A percentile compares a stretch with the other conserved stretches of the same genome.
These are phyloP conservation scores for Pseudochromis fuscus DNA, from an alignment of 2,797 vertebrate genomes.

Conservation along the genomic window DNA sequence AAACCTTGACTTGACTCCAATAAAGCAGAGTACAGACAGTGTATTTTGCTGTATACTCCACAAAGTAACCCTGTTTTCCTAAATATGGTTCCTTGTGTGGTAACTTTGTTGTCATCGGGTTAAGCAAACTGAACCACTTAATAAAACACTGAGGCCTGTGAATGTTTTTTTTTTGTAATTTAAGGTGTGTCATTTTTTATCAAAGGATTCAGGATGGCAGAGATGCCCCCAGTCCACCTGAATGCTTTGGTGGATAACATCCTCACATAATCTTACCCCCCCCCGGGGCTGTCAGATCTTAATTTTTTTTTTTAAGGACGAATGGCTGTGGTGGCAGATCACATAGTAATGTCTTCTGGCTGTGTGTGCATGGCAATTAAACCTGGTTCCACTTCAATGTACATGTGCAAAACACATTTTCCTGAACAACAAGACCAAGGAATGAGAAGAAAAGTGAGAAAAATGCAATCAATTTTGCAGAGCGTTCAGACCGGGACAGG, in stretches of 20 bases:
- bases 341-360: constrained; percentile 73
- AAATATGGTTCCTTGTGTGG: not conserved
- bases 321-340: constrained; percentile 60
- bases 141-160: constrained; percentile 11
- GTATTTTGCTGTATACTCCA: constrained; percentile 2
- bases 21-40: not conserved
- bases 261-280: constrained; percentile 63
- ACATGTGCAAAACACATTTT: constrained; percentile 82
- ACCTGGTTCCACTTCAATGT: constrained; percentile 79
- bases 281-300: constrained; percentile 59
- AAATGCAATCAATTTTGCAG: constrained; percentile 62
- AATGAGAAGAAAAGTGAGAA: constrained; percentile 63
- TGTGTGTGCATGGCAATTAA: constrained; percentile 76
- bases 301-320: constrained; percentile 59
- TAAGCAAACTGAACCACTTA: constrained; percentile 19
- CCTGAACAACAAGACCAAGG: constrained; percentile 67
- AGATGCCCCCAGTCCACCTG: constrained; percentile 40
- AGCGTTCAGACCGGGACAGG: constrained; percentile 33
- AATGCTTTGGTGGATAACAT: constrained; percentile 62
- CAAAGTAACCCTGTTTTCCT: not conserved
- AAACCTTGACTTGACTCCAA: constrained; percentile 24
- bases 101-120: not conserved
- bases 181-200: constrained; percentile 46
- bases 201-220: constrained; percentile 28
- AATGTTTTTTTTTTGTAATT: constrained; percentile 34